Evolutionary conservation across 2,888 invertebrate species (phyloP), one percentile per base, ranked within the genome.

Genomic region (Agrotis puta): DNA sequence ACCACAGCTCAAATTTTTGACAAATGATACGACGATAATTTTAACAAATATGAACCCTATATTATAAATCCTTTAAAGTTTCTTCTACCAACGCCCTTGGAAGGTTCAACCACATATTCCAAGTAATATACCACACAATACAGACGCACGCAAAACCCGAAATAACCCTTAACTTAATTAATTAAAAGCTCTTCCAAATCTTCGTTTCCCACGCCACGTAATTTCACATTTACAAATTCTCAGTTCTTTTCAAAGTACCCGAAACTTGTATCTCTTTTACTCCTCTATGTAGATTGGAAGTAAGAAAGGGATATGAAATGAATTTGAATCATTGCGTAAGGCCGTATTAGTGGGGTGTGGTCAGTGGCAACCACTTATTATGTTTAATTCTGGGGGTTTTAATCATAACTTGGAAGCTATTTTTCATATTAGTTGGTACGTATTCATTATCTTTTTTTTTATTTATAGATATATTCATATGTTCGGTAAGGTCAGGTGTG

Each of bases 331-430:
- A 87, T 92, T 90, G 88, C 88, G 86, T 82, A 91, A 90, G 90
- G 88, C 86, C 70, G 88, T 90, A 93, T 92, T 93, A 92, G 91
- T 82, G 85, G 92, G 95, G 95, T 90, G 95, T 93, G 93, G 92
- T 90, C 77, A 84, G 77, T 81, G 81, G 88, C 87, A 94, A 91
- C 94, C 92, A 85, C 90, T 94, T 88, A 95, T 95, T 95, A 95
- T 91, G 88, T 91, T 87, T 91, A 90, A 92, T 93, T 92, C 88
- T 87, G 85, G 86, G 89, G 90, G 89, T 92, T 93, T 91, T 92
- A 92, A 93, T 92, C 87, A 93, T 89, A 91, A 91, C 76, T 89
- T 93, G 83, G 87, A 83, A 88, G 88, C 85, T 82, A 90, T 93
- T 90, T 92, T 92, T 93, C 88, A 90, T 88, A 84, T 85, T 81